Conservation (phyloP, 2,888 invertebrate genomes). For the Hyposoter didymator region DNA sequence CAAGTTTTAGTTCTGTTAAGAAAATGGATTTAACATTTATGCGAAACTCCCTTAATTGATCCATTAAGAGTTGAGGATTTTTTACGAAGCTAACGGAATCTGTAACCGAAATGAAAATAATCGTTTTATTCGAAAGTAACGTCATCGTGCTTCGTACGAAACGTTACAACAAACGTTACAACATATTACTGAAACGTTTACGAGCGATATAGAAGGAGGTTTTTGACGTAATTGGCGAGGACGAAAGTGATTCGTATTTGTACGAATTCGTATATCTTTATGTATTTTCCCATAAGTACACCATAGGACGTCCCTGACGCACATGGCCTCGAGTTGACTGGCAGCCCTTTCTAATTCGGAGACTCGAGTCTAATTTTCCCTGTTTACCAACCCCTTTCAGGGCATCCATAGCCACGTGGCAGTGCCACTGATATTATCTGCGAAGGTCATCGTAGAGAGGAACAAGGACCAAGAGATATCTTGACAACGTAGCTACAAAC, state of each 20-base stretch:
- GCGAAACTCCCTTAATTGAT: background rate
- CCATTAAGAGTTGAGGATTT: no score
- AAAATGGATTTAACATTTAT: conserved; percentile 15
- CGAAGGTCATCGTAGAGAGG: conserved; percentile 5
- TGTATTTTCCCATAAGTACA: background rate
- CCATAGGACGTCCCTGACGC: conserved; percentile 2
- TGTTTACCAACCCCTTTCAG: conserved; percentile 32
- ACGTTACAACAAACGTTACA: background rate
- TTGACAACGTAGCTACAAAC: background rate
- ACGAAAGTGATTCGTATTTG: background rate
- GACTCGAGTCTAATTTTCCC: conserved; percentile 40
- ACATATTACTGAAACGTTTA: background rate
- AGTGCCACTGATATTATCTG: conserved; percentile 21
- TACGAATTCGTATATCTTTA: background rate
- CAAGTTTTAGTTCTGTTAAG: background rate
- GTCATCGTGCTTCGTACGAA: no score
- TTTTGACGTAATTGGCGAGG: background rate
- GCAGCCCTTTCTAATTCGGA: conserved; percentile 37
- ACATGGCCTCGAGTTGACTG: conserved; percentile 42
- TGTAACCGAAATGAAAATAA: no score
- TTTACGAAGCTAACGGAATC: no score
- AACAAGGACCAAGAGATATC: background rate
- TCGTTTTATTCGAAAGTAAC: no score
- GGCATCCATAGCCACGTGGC: conserved; percentile 17
- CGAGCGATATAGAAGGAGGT: background rate